Evolutionary conservation across 2,797 vertebrate genomes (phyloP), one percentile per base, ranked within the genome.

Genomic region (Tokudaia muenninki): DNA sequence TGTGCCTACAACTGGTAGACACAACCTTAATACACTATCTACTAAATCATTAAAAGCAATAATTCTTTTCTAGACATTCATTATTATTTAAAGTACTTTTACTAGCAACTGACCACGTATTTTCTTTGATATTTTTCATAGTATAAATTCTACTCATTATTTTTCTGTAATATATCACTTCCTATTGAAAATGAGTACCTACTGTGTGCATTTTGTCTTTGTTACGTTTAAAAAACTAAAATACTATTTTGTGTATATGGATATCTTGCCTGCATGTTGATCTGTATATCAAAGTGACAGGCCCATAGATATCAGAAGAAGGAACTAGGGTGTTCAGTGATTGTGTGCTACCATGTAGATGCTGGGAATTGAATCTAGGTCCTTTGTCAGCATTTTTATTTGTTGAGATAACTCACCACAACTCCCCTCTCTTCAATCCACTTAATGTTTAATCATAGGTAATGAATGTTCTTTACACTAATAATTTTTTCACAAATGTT

Each of bases 81-180:
- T 3, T 86, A 14, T 55, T 78, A 97, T 55, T 94, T 78, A 55
- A 93, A 95, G 95, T 29, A 34, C 16, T 97, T 91, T 74, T 89
- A 41, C 91, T 92, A 67, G 37, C 75, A 70, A 87, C 9, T 80
- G 57, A 93, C 8, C 29, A 52, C 5, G 21, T 89, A 87, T 75
- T 94, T 96, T 19, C 34, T 47, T 29, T 57, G 17, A 50, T 79
- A 67, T n/a, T 86, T 87, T 92, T 1, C 9, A 72, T 41, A 75
- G 2, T 57, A 75, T 75, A 59, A 59, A 59, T 59, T 44, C 52
- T 87, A 19, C 31, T 90, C 89, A 93, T 80, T 87, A 70, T 80
- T 82, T 29, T 44, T 72, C 55, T 81, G 78, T 90, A 67, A 87
- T 44, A 59, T 1, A 52, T 41, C 4, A 26, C 17, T 21, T 50